phyloP scores from a whole-genome alignment of 2,797 vertebrate genomes.

The Aotus griseimembra region DNA sequence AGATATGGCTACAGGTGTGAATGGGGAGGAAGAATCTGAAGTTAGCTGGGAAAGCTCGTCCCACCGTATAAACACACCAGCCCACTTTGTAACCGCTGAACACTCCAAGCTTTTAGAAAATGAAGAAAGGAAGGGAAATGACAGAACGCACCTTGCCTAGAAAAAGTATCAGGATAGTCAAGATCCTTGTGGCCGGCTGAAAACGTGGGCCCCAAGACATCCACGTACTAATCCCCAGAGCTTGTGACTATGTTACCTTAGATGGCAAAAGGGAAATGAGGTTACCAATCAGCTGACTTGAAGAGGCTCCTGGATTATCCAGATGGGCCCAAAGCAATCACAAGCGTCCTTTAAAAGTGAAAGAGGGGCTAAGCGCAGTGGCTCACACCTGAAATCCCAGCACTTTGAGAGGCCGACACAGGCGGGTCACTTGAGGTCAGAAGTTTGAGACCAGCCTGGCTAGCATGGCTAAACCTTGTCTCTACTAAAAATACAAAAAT shows the following conservation, averaged over 20 bases:
- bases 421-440: too few species aligned
- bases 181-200: not conserved
- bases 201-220: not conserved
- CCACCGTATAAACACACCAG: not conserved
- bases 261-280: not conserved
- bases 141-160: not conserved
- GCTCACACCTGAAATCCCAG: too few species aligned
- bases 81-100: not conserved
- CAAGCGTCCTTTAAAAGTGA: conserved; percentile 1
- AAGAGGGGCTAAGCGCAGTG: not conserved
- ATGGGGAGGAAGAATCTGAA: not conserved
- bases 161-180: not conserved
- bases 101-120: not conserved
- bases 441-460: too few species aligned
- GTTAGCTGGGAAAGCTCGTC: not conserved
- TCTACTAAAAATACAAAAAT: too few species aligned
- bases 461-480: too few species aligned
- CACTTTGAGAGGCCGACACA: too few species aligned
- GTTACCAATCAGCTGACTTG: not conserved
- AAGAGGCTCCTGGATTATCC: not conserved
- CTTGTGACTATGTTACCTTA: not conserved
- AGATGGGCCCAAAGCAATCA: not conserved
- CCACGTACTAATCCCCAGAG: not conserved
- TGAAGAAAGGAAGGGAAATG: not conserved
- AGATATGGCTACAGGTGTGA: not conserved